Percentiles rank a stretch among this genome's conserved stretches.
Conservation (phyloP, 2,797 vertebrate genomes). For the Serranus cabrilla region DNA sequence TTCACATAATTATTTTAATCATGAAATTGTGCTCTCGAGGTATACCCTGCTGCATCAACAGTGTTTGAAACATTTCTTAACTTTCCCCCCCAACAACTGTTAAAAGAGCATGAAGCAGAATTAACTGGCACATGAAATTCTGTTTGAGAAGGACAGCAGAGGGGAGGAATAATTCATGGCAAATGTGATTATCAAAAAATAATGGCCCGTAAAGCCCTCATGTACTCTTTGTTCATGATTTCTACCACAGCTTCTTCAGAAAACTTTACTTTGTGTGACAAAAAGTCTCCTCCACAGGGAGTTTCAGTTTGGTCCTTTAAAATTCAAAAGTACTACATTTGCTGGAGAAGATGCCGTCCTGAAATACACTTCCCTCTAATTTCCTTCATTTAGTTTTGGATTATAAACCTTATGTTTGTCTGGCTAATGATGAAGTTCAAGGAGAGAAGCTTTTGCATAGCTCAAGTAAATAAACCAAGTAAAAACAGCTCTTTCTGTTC, state of each 20-base stretch:
- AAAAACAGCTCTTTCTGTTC: conserved; percentile 36
- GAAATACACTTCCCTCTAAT: conserved; percentile 44
- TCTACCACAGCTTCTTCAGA: background rate
- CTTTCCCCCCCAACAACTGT: background rate
- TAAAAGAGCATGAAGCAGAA: background rate
- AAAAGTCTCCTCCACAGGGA: background rate
- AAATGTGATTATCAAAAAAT: background rate
- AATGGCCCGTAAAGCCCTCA: background rate
- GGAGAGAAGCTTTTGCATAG: conserved; percentile 32
- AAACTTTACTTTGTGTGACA: conserved; percentile 16
- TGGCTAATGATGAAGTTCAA: conserved; percentile 49
- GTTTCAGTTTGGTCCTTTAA: conserved; percentile 13
- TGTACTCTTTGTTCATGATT: background rate
- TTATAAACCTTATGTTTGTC: conserved; percentile 44
- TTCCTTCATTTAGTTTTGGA: conserved; percentile 36
- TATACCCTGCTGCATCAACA: background rate
- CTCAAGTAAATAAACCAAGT: conserved; percentile 20
- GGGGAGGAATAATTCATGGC: background rate
- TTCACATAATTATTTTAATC: background rate
- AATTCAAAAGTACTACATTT: conserved; percentile 30
- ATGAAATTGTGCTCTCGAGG: background rate
- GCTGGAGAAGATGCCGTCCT: conserved; percentile 14
- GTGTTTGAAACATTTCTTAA: background rate
- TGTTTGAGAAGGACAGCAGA: conserved; percentile 1
- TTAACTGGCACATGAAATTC: background rate